Base-by-base conservation (phyloP, 2,113 vertebrate species). In the Podarcis cretensis region DNA sequence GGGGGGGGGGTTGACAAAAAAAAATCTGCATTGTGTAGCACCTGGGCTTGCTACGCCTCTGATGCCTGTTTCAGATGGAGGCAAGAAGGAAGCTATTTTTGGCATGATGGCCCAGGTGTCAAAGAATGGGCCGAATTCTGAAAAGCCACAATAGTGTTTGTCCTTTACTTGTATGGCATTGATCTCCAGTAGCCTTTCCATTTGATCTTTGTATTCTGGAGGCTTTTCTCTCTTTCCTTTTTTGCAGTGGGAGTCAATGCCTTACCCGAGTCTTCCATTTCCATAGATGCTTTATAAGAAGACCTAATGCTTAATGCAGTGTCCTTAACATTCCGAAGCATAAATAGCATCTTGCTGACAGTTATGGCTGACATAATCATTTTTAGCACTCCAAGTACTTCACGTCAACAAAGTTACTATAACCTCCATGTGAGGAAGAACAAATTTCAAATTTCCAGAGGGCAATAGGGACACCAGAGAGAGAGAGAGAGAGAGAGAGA, bases 231-330 rank as follows among this genome's bases (percentile, higher is more conserved):
- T 54, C 10, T 54, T 54, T 54, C 48, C 48, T 54, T 12, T 92
- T 77, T 77, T 35, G 21, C 86, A 5, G 1, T 0, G 35, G 35
- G 77, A 81, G 40, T 23, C 87, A 84, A 40, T 35, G 27, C 89
- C 35, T 59, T 88, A 81, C 18, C 69, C 14, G 73, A 90, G 84
- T 85, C 30, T 78, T 76, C 73, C 73, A 54, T 88, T 27, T 81
- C 85, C 77, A 89, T 90, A 86, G 81, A 89, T 48, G 23, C 43
- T 89, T 89, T 69, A 78, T 83, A 91, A 85, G 59, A 37, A 84
- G 89, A 68, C 35, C 81, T 77, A 89, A 91, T 84, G 30, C 9
- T 32, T 89, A 68, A 57, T 85, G 0, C 0, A 0, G 7, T 68
- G 74, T 54, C 82, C 81, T 89, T 84, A 84, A 84, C 81, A 57